A percentile compares a stretch with the other conserved stretches of the same genome.
These are phyloP conservation scores for Drosophila diplacantha DNA, from an alignment of 2,888 invertebrate genomes.

Conservation along the genomic window DNA sequence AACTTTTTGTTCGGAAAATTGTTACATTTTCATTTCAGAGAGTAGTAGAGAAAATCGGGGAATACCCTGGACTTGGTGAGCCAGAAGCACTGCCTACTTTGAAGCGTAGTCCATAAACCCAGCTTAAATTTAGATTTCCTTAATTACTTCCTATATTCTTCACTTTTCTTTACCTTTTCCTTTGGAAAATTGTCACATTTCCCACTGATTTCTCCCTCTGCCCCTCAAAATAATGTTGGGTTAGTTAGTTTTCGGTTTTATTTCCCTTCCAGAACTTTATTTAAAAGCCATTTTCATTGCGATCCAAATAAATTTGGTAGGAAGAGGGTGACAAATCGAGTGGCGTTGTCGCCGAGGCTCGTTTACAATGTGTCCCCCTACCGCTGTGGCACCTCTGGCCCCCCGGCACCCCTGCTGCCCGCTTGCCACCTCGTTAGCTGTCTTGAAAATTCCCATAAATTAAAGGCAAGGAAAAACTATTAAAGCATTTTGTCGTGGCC, in stretches of 20 bases:
- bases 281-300: constrained; percentile 65
- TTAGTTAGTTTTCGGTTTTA: constrained; percentile 23
- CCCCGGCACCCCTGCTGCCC: neutral
- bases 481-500: constrained; percentile 58
- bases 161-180: neutral
- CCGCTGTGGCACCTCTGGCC: neutral
- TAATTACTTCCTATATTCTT: neutral
- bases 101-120: neutral
- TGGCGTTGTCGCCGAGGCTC: constrained; percentile 30
- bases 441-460: constrained; percentile 65
- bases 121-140: neutral
- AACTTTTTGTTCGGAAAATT: neutral
- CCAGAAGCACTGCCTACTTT: neutral
- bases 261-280: constrained; percentile 46
- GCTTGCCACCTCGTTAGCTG: constrained; percentile 27
- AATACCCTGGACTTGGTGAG: neutral
- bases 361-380: constrained; percentile 42
- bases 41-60: neutral
- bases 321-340: constrained; percentile 39
- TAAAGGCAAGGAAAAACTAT: constrained; percentile 68
- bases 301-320: constrained; percentile 22
- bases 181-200: neutral
- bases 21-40: no score
- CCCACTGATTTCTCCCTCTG: neutral
- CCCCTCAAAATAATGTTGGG: constrained; percentile 23